These are phyloP conservation scores for Stegodyphus mimosarum DNA, from an alignment of 1,140 invertebrate genomes.

Conservation along the genomic window DNA sequence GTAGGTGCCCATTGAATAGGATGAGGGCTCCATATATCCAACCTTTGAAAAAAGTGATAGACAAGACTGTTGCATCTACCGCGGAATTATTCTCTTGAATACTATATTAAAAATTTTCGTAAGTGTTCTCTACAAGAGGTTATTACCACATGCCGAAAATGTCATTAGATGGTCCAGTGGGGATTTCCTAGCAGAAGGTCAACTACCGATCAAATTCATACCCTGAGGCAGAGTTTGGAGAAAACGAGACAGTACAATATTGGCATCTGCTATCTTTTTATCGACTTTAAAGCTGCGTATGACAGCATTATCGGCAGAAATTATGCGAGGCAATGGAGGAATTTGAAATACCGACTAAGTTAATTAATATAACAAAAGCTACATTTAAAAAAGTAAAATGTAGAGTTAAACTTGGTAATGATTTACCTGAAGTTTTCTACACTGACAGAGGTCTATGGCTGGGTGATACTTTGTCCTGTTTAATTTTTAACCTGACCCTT, in stretches of 20 bases:
- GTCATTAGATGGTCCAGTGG: too few species aligned
- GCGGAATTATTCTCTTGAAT: background rate
- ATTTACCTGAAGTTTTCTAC: background rate
- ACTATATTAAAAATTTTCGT: background rate
- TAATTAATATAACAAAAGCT: background rate
- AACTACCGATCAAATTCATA: too few species aligned
- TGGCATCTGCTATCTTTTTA: background rate
- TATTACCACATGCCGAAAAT: too few species aligned
- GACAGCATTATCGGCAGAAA: background rate
- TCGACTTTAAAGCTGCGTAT: background rate
- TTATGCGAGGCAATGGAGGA: background rate
- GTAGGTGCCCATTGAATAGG: background rate
- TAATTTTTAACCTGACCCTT: background rate
- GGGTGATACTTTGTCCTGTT: background rate
- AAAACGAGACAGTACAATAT: too few species aligned
- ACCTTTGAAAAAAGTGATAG: background rate
- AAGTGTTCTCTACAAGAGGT: too few species aligned
- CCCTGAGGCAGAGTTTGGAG: too few species aligned
- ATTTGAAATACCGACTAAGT: background rate
- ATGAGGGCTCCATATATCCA: background rate
- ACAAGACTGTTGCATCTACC: background rate
- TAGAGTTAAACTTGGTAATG: background rate
- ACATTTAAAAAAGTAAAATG: background rate
- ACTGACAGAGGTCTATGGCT: background rate
- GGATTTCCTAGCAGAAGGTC: too few species aligned